phyloP scores from a whole-genome alignment of 2,888 invertebrate genomes.

The Trachelus iudaicus region DNA sequence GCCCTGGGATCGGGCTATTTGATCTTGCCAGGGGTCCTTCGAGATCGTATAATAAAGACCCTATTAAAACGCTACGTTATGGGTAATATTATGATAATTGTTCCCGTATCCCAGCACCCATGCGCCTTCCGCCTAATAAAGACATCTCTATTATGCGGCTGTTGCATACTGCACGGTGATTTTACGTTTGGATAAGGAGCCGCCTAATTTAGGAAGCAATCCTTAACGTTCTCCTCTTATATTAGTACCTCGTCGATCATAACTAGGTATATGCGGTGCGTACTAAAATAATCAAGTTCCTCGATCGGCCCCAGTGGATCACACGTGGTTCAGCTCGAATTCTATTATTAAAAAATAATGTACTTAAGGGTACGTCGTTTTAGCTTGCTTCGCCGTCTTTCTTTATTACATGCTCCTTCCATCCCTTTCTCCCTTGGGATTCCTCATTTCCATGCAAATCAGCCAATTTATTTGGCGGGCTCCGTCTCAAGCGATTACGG shows the following conservation, averaged over 20 bases:
- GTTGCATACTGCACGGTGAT: slow-evolving; percentile 31
- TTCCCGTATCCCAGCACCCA: slow-evolving; percentile 17
- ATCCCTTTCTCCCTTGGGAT: slow-evolving; percentile 11
- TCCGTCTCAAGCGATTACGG: slow-evolving; percentile 54
- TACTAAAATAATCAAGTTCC: background rate
- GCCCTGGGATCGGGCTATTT: background rate
- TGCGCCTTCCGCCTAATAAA: slow-evolving; percentile 39
- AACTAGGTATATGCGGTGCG: background rate
- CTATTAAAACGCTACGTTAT: slow-evolving; percentile 44
- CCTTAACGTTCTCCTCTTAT: slow-evolving; percentile 34
- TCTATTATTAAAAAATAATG: background rate
- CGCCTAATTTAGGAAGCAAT: slow-evolving; percentile 43
- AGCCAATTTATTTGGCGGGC: slow-evolving; percentile 60
- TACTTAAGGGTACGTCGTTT: background rate
- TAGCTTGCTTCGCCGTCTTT: background rate
- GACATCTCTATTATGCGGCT: slow-evolving; percentile 39
- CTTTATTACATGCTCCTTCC: background rate
- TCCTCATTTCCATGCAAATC: slow-evolving; percentile 62
- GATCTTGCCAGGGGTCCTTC: background rate
- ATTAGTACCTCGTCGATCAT: slow-evolving; percentile 24
- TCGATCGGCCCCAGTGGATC: background rate
- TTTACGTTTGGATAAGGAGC: slow-evolving; percentile 39
- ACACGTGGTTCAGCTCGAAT: background rate
- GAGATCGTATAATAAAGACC: slow-evolving; percentile 38
- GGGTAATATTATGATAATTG: slow-evolving; percentile 43